Base-by-base conservation (phyloP, 2,888 invertebrate genomes). In the Acanthosepion lycidas region DNA sequence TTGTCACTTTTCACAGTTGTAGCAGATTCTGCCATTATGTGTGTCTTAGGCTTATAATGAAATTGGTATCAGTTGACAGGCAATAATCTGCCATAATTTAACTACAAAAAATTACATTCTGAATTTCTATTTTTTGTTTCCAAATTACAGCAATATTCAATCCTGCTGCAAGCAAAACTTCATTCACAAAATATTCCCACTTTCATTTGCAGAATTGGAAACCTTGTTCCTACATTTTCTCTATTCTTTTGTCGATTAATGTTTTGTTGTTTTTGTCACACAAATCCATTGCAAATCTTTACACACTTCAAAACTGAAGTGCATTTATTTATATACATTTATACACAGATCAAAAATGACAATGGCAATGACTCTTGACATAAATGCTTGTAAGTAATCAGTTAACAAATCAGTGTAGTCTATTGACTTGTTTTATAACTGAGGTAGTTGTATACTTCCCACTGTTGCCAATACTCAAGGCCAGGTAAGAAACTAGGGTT, bases 1-100 rank as follows among this genome's bases (percentile, higher is more conserved):
- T 78, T 78, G 78, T 78, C 78, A 78, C n/a, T 78, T n/a, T 78
- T 78, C n/a, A n/a, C 15, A n/a, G 78, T n/a, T 78, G 78, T 78
- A 33, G 78, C n/a, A n/a, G 78, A 78, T 15, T 78, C 9, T 78
- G n/a, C n/a, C 9, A 78, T 78, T 78, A 33, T 5, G 6, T n/a
- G 15, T n/a, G 15, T 78, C 12, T 78, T n/a, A 5, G n/a, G 15
- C n/a, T 78, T 78, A 33, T 78, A 78, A 78, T 78, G 78, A 33
- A 78, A 78, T 78, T 33, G n/a, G 18, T 78, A 5, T 78, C 78
- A 15, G 78, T 33, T 33, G 78, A 78, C n/a, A 78, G n/a, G 78
- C 78, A 78, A 78, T 78, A n/a, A 78, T 78, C 33, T n/a, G n/a
- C n/a, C 78, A 33, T 33, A n/a, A 78, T 33, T 33, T 78, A 78